A percentile compares a stretch with the other conserved stretches of the same genome.
Conservation (phyloP, 1,140 invertebrate species). For the Macrobrachium nipponense region DNA sequence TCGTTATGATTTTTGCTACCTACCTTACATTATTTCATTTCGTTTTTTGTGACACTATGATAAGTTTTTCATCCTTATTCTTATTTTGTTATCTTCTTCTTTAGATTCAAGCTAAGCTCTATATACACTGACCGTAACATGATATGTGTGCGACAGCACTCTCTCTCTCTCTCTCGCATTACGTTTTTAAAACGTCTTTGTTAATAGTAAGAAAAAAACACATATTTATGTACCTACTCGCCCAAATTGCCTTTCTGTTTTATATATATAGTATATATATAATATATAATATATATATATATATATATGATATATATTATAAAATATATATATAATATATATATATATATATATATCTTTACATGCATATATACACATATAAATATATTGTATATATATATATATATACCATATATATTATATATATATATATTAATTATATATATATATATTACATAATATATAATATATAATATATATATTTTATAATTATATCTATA, state of each 20-base stretch:
- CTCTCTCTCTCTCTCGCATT: background rate
- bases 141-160: too few relatives aligned
- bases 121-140: too few relatives aligned
- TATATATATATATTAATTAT: constrained; percentile 15
- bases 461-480: constrained; percentile 17
- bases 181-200: background rate
- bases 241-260: background rate
- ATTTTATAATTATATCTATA: background rate
- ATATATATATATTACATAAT: constrained; percentile 15
- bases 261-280: constrained; percentile 11
- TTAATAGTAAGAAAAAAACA: background rate
- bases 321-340: constrained; percentile 17
- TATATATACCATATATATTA: too few relatives aligned
- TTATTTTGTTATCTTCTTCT: too few relatives aligned
- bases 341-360: constrained; percentile 4
- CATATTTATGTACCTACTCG: background rate
- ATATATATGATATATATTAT: too few relatives aligned
- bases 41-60: too few relatives aligned
- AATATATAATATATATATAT: too few relatives aligned
- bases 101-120: too few relatives aligned
- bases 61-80: too few relatives aligned
- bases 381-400: too few relatives aligned
- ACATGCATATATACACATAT: constrained; percentile 2
- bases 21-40: too few relatives aligned
- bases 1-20: too few relatives aligned